Evolutionary conservation across 2,113 vertebrate genomes (phyloP), one percentile per base, ranked within the genome.

Genomic region (Rhagologus leucostigma): DNA sequence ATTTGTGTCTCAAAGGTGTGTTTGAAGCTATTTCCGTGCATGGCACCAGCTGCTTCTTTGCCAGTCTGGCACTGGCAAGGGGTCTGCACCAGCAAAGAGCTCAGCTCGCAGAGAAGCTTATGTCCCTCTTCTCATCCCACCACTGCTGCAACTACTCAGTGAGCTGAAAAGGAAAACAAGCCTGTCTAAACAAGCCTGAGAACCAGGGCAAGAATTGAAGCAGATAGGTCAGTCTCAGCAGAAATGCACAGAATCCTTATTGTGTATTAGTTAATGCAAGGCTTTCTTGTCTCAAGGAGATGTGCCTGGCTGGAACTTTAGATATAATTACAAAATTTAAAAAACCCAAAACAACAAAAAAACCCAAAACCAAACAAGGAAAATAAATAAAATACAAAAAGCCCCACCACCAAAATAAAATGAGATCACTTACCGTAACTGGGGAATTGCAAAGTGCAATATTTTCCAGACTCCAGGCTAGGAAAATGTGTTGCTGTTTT

Each of bases 401-500:
- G 6, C 8, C 13, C 10, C 12, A 37, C 23, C 39, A 60, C 16
- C 42, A 47, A 84, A 94, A 69, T 47, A 90, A 96, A 96, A 89
- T 64, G 49, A 96, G 39, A 32, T 95, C 64, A 69, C 85, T 95
- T 93, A 92, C 33, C 0, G 10, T 81, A 96, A 95, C 75, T 35
- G 29, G 70, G 74, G 81, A 92, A 91, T 81, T 96, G 29, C 41
- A 79, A 84, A 96, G 67, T 83, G 69, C 73, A 96, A 44, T 93
- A 76, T 93, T 97, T 96, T 96, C 82, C 92, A 92, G 81, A 81
- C 80, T 93, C 67, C 68, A 89, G 89, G 82, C 90, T 92, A 96
- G 92, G 94, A 96, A 96, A 96, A 94, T 87, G n/a, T 90, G 71
- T 89, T 71, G 42, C 19, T 22, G 35, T 50, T 68, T 84, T 49